Conservation (phyloP, 2,797 vertebrate genomes). For the Catharus ustulatus region DNA sequence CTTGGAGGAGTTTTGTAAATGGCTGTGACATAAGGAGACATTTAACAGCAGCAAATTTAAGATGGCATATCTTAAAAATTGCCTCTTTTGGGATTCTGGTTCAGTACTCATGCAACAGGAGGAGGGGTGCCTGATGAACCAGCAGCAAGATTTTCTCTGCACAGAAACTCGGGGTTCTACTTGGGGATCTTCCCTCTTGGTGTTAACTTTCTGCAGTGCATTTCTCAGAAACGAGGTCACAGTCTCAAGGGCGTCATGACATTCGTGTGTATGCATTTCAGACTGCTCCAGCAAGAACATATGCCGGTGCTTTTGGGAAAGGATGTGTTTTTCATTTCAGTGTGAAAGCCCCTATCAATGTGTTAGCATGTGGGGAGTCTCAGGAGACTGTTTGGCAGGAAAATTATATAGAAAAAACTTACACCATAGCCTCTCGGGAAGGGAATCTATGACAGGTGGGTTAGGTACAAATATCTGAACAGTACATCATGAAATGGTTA, state of each 20-base stretch:
- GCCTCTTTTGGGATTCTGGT: not conserved
- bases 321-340: not conserved
- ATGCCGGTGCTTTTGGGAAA: not conserved
- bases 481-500: not conserved
- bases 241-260: not conserved
- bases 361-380: not conserved
- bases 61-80: not conserved
- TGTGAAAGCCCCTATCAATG: not conserved
- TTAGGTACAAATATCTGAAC: not conserved
- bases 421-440: not conserved
- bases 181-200: not conserved
- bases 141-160: not conserved
- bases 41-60: not conserved
- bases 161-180: not conserved
- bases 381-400: not conserved
- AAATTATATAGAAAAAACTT: not conserved
- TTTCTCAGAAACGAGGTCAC: not conserved
- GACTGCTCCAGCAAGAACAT: not conserved
- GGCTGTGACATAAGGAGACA: not conserved
- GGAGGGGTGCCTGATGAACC: not conserved
- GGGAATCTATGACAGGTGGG: not conserved
- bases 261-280: accelerated
- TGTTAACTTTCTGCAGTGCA: not conserved
- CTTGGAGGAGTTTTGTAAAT: not conserved
- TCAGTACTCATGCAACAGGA: not conserved